These are phyloP conservation scores for Metridium senile DNA, from an alignment of 92 coral and sea anemone genomes.

Conservation along the genomic window DNA sequence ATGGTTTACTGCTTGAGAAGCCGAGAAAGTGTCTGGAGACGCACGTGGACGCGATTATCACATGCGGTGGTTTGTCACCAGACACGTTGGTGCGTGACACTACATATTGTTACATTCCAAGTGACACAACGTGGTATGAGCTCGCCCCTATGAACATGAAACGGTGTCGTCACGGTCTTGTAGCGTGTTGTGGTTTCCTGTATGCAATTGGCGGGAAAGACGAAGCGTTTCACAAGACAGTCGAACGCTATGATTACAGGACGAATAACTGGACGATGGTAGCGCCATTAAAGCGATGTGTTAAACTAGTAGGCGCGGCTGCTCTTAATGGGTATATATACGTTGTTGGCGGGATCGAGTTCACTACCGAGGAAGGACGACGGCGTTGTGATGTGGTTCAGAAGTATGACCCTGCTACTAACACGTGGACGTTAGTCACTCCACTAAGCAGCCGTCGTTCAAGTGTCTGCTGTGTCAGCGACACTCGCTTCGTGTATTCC, in stretches of 20 bases:
- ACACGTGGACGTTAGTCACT: conserved; percentile 62
- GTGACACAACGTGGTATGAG: conserved; percentile 66
- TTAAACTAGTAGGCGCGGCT: conserved; percentile 72
- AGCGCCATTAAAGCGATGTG: conserved; percentile 63
- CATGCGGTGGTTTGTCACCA: conserved; percentile 84
- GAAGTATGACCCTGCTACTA: conserved; percentile 68
- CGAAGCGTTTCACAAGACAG: conserved; percentile 61
- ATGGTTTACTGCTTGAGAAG: conserved; percentile 45
- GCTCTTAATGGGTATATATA: conserved; percentile 62
- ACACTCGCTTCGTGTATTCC: conserved; percentile 61
- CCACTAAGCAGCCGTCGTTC: conserved; percentile 70
- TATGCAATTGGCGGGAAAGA: conserved; percentile 90
- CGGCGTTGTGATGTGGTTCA: conserved; percentile 72
- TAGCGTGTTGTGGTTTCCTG: conserved; percentile 62
- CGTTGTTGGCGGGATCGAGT: conserved; percentile 77
- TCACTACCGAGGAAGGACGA: conserved; percentile 54
- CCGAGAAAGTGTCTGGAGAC: conserved; percentile 72
- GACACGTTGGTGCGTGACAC: conserved; percentile 65
- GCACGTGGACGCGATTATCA: conserved; percentile 73
- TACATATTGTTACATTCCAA: conserved; percentile 74
- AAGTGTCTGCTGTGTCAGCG: conserved; percentile 69
- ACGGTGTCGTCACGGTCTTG: conserved; percentile 79
- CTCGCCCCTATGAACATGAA: conserved; percentile 70
- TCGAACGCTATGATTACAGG: conserved; percentile 77
- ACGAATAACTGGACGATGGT: conserved; percentile 75